phyloP scores from a whole-genome alignment of 2,797 vertebrate species.

The Acanthopagrus latus region DNA sequence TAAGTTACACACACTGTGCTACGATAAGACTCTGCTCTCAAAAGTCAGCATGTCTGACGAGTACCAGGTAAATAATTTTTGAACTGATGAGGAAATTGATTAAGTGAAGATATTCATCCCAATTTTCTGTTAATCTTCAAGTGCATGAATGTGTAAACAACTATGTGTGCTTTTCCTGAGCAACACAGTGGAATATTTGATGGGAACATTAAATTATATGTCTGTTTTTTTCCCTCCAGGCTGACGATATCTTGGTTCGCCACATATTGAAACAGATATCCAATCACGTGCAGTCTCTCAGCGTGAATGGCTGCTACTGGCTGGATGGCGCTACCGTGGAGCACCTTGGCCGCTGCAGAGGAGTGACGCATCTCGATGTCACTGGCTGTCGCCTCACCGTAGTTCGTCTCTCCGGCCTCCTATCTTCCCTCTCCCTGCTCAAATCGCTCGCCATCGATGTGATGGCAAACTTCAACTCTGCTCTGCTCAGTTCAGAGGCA shows the following conservation, averaged over 20 bases:
- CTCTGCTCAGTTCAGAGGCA: slow-evolving; percentile 91
- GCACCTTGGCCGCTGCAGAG: slow-evolving; percentile 88
- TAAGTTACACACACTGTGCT: slow-evolving; percentile 89
- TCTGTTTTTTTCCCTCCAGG: slow-evolving; percentile 78
- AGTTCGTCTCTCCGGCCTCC: slow-evolving; percentile 91
- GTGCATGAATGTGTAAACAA: neutral
- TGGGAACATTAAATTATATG: neutral
- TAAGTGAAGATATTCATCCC: neutral
- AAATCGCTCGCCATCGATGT: slow-evolving; percentile 93
- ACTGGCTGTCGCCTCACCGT: slow-evolving; percentile 93
- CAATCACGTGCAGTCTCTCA: slow-evolving; percentile 90
- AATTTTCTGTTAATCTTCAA: neutral
- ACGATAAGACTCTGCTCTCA: slow-evolving; percentile 94
- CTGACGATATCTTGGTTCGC: slow-evolving; percentile 87
- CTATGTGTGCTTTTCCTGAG: neutral
- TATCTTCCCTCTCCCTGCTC: slow-evolving; percentile 89
- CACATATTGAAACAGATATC: slow-evolving; percentile 87
- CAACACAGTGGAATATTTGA: neutral
- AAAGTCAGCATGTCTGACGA: slow-evolving; percentile 90
- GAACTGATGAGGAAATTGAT: neutral
- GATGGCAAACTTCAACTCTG: slow-evolving; percentile 89
- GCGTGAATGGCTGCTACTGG: slow-evolving; percentile 96
- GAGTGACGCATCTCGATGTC: slow-evolving; percentile 91
- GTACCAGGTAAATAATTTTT: slow-evolving; percentile 86
- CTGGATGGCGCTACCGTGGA: slow-evolving; percentile 89